Percentiles rank a stretch among this genome's conserved stretches.
Evolutionary conservation across 2,797 vertebrate species (phyloP).

Genomic region (Epinephelus awoara): DNA sequence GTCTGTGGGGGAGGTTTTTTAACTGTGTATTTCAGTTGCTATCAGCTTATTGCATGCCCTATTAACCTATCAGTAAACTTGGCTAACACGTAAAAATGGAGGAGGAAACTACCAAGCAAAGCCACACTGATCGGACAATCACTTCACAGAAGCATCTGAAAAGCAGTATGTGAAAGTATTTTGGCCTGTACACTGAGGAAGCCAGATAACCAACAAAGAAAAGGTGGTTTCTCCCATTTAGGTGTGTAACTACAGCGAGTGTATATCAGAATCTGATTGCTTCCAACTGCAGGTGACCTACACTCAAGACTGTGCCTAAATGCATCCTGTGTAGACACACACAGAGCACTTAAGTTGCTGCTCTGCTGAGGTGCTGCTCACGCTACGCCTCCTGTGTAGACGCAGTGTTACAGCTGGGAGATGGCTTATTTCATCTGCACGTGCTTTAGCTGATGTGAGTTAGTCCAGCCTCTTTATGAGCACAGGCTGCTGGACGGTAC

Average conservation of each 20-base stretch:
- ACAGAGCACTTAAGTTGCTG: neutral
- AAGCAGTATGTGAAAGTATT: neutral
- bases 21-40: neutral
- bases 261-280: neutral
- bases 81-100: neutral
- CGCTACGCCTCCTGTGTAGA: neutral
- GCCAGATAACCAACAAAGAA: no score
- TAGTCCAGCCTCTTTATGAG: slow-evolving; percentile 1
- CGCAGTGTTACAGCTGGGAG: neutral
- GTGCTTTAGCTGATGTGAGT: neutral
- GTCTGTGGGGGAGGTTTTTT: neutral
- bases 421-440: slow-evolving; percentile 22
- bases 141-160: neutral
- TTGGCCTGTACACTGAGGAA: neutral
- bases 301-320: neutral
- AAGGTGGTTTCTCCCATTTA: no score
- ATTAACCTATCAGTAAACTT: neutral
- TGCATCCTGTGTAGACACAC: neutral
- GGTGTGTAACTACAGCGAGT: neutral
- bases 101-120: neutral
- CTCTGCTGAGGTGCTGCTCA: neutral
- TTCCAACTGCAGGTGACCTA: neutral
- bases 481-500: neutral
- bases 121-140: neutral
- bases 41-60: neutral